Percentiles rank a stretch among this genome's conserved stretches.
phyloP scores from a whole-genome alignment of 2,797 vertebrate species.

The Varecia variegata region DNA sequence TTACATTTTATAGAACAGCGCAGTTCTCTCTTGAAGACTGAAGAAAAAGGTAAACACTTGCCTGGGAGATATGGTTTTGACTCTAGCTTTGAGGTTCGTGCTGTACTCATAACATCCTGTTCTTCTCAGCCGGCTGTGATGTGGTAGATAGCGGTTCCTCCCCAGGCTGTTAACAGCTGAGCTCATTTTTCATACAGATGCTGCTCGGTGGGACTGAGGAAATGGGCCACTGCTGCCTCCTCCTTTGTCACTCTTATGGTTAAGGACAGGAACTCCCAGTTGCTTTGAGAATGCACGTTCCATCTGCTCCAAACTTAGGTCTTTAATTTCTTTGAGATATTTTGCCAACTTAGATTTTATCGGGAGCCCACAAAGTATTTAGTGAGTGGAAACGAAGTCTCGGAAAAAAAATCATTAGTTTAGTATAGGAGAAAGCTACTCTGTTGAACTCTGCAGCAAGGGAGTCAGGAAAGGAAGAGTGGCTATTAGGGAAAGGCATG shows the following conservation, averaged over 20 bases:
- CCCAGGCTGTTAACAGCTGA: slow-evolving; percentile 21
- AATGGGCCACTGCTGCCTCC: background rate
- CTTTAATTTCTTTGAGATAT: slow-evolving; percentile 9
- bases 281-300: background rate
- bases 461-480: background rate
- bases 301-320: background rate
- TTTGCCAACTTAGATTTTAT: slow-evolving; percentile 1
- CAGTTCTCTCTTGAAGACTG: slow-evolving; percentile 51
- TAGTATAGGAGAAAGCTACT: background rate
- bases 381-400: background rate
- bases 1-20: slow-evolving; percentile 23
- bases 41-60: slow-evolving; percentile 71
- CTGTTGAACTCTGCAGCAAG: background rate
- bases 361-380: background rate
- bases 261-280: background rate
- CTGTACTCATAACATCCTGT: slow-evolving; percentile 83
- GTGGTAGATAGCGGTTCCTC: slow-evolving; percentile 62
- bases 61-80: slow-evolving; percentile 72
- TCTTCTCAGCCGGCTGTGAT: slow-evolving; percentile 58
- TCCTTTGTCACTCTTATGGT: background rate
- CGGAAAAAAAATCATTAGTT: background rate
- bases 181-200: slow-evolving; percentile 42
- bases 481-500: background rate
- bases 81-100: slow-evolving; percentile 71
- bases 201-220: background rate